These are phyloP conservation scores for Phaetusa simplex DNA, from an alignment of 2,113 vertebrate genomes.

Conservation along the genomic window DNA sequence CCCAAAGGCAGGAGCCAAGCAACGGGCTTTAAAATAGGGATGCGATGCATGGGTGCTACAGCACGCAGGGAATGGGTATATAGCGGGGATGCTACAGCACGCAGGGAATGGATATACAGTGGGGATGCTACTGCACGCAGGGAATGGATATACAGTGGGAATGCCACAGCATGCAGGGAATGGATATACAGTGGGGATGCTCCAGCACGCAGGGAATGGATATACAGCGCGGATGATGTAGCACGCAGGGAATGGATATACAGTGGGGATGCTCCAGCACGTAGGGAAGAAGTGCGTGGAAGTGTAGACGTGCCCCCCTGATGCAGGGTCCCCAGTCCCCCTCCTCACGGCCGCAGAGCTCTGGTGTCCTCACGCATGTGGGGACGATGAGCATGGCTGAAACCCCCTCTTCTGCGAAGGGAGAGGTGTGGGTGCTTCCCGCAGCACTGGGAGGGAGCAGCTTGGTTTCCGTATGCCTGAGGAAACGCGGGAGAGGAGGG, in stretches of 20 bases:
- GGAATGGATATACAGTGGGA: background rate
- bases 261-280: background rate
- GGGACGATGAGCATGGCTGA: accelerated
- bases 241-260: background rate
- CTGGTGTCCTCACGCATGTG: accelerated
- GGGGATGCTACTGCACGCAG: background rate
- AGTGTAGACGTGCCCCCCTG: accelerated
- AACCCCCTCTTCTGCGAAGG: background rate
- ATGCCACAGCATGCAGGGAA: background rate
- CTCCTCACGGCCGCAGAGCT: background rate
- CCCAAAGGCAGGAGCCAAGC: background rate
- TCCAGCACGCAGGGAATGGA: background rate
- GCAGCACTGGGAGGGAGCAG: accelerated
- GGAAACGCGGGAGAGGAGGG: background rate
- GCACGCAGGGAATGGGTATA: background rate
- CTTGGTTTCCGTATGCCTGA: background rate
- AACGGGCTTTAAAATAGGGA: background rate
- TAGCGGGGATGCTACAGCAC: background rate
- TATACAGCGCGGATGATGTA: background rate
- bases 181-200: background rate
- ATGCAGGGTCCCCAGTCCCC: background rate
- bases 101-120: background rate
- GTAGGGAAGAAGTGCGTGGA: accelerated
- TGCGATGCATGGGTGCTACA: background rate
- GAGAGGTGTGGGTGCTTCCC: accelerated